Percentiles rank a stretch among this genome's conserved stretches.
Evolutionary conservation across 2,888 invertebrate species (phyloP).

Genomic region (Meloe dianella): DNA sequence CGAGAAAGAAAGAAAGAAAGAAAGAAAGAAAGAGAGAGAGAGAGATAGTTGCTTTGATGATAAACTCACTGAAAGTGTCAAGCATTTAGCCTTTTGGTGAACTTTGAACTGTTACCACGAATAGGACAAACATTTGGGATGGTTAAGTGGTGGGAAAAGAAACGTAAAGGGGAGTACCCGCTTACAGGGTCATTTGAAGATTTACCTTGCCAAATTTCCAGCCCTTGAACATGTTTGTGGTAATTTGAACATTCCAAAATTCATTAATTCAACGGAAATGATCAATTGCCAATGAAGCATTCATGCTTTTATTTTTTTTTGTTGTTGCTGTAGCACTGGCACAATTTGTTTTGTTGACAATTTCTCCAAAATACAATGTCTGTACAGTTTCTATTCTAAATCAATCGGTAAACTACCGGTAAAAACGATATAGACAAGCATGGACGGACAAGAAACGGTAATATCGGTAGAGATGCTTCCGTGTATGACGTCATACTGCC

Average conservation of each 20-base stretch:
- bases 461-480: slow-evolving; percentile 50
- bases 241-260: not conserved
- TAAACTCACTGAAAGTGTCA: not conserved
- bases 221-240: slow-evolving; percentile 54
- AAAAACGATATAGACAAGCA: slow-evolving; percentile 40
- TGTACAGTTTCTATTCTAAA: no score
- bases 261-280: not conserved
- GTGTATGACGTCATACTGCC: slow-evolving; percentile 59
- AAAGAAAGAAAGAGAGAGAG: no score
- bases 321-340: no score
- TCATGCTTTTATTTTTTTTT: no score
- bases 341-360: no score
- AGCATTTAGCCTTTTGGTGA: not conserved
- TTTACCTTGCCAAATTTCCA: slow-evolving; percentile 56
- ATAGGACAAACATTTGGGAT: not conserved
- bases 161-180: not conserved
- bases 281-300: not conserved
- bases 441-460: slow-evolving; percentile 49
- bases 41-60: not conserved
- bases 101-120: not conserved
- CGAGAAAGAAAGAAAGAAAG: no score
- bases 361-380: no score
- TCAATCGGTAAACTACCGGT: no score
- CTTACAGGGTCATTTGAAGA: not conserved
- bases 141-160: not conserved